Percentiles rank a stretch among this genome's conserved stretches.
These are phyloP conservation scores for Cylindroiulus punctatus DNA, from an alignment of 2,888 invertebrate species.

Conservation along the genomic window DNA sequence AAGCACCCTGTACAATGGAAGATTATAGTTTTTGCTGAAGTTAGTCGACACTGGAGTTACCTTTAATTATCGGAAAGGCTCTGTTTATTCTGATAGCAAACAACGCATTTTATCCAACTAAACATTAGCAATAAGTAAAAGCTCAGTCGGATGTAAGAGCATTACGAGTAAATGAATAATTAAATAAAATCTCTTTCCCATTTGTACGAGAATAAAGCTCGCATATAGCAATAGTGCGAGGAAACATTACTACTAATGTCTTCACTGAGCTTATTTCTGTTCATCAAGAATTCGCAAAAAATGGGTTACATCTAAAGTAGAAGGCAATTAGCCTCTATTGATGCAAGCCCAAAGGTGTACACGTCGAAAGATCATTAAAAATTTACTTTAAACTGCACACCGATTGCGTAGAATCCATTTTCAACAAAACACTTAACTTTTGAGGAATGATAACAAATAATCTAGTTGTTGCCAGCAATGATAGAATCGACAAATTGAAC, in stretches of 20 bases:
- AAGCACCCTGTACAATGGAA: no score
- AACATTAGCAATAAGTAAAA: conserved; percentile 38
- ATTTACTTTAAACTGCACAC: neutral
- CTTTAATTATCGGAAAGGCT: conserved; percentile 5
- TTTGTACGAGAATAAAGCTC: neutral
- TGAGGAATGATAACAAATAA: neutral
- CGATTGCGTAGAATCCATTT: neutral
- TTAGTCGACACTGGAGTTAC: neutral
- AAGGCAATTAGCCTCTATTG: conserved; percentile 1
- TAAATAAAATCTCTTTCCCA: conserved; percentile 30
- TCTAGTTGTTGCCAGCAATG: neutral
- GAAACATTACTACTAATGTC: conserved; percentile 10
- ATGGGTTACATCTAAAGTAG: neutral
- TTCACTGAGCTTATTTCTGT: neutral
- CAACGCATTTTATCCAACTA: neutral
- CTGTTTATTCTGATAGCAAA: neutral
- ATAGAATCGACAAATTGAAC: neutral
- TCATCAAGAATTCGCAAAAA: conserved; percentile 12
- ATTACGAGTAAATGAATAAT: conserved; percentile 34
- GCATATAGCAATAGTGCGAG: neutral
- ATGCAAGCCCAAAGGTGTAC: conserved; percentile 27
- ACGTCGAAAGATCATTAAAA: neutral
- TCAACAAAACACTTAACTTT: conserved; percentile 26
- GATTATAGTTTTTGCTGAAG: neutral
- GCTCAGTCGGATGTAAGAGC: conserved; percentile 31